Evolutionary conservation across 2,113 vertebrate genomes (phyloP), one percentile per base, ranked within the genome.

Genomic region (Ceyx margarethae): DNA sequence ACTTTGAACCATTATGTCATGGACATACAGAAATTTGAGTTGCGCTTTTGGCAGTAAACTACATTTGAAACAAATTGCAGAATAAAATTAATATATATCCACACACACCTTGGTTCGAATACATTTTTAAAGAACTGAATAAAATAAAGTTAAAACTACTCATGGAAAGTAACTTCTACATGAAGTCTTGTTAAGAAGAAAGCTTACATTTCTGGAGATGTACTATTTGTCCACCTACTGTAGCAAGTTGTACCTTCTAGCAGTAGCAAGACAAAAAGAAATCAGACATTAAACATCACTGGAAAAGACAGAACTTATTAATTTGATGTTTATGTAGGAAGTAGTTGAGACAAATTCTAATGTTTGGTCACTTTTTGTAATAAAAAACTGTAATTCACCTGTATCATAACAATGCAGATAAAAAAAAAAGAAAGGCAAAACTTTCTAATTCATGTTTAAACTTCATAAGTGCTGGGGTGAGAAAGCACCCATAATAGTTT

Each of bases 171-270:
- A n/a, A 84, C n/a, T 77, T 78, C 53, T 81, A 50, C 65, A 53
- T 20, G 48, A 90, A 64, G 28, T 78, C n/a, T 78, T 64, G 19
- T 57, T 75, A 89, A 42, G 45, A 81, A 60, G 42, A 78, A 81
- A 93, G 73, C 87, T 96, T 94, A 94, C 92, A 79, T 86, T 94
- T 93, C 81, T 3, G 37, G 31, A 82, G 77, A 50, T 62, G 86
- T 15, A 65, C 45, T 93, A 84, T 66, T 90, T 96, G 81, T 89
- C 83, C 93, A 93, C 86, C 86, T 93, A 57, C 40, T 95, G 86
- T 81, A 95, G 83, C 58, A 92, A 95, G 75, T 6, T 2, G 85
- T 58, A 90, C 78, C 85, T 94, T 93, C 74, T 8, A 1, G 62
- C 15, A 94, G 92, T 42, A 93, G 80, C 83, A 92, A 81, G 62